Base-by-base conservation (phyloP, 1,140 invertebrate genomes). In the Drosophila willistoni region DNA sequence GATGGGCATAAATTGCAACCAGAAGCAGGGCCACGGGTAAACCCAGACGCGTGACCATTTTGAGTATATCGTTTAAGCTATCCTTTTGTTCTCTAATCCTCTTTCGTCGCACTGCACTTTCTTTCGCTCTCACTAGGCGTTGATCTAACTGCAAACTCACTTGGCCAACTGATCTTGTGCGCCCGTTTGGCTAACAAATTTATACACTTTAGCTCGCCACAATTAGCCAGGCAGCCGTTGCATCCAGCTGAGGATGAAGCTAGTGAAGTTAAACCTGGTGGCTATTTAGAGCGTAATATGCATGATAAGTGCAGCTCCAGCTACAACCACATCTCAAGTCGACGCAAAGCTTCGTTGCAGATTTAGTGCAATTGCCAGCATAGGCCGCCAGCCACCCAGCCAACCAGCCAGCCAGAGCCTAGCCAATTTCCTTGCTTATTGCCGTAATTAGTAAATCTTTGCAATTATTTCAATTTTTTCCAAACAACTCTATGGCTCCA, bases 261-360 rank as follows among this genome's bases (percentile, higher is more conserved):
- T 14, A 19, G 10, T 14, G n/a, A 22, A 6, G 5, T 51, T 55
- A 66, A 36, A 62, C 64, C 56, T 73, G 69, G 33, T 79, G 76
- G 84, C 81, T 91, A 89, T 91, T 91, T 66, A 91, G 89, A 91
- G 89, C 89, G 89, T 91, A 91, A 73, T 91, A 87, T 90, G 82
- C 89, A 89, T 90, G 89, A 80, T 82, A 63, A 68, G 65, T 80
- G 84, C 84, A 71, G 56, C 55, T 64, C 36, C 36, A 71, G 68
- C 64, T 71, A 36, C 66, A 65, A 66, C 41, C 25, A 42, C 66
- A 72, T 13, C 59, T 39, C 55, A 25, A 25, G 14, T 9, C 47
- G 41, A 19, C 55, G 77, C 77, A 82, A 90, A 81, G 87, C 87
- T 84, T 90, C 83, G 89, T 70, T 91, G 89, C 83, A 81, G 84